Base-by-base conservation (phyloP, 2,113 vertebrate species). In the Blennius ocellaris region DNA sequence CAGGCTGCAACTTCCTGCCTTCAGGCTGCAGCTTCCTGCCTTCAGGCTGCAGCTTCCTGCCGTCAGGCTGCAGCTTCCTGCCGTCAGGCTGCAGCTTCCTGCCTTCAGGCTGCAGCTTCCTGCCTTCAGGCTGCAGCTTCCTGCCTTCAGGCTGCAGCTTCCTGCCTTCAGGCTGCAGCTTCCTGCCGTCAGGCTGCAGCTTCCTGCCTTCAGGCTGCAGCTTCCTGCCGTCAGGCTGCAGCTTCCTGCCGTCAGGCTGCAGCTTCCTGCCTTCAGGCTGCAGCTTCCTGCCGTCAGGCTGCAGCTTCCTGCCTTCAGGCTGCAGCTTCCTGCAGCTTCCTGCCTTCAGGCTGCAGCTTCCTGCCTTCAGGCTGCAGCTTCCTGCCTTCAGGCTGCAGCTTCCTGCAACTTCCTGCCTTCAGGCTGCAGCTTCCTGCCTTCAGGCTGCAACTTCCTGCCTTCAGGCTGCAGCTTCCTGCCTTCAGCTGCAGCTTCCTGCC, bases 351-450 rank as follows among this genome's bases (percentile, higher is more conserved):
- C 80, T 8, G 54, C 44, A 9, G 61, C 55, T 62, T 57, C 6
- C 6, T 3, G 51, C 51, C 37, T 0, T 11, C n/a, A 82, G 84
- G 76, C n/a, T 84, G 63, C 59, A 69, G 79, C 47, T 53, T 45
- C 53, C 58, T 47, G 51, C 76, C n/a, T n/a, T n/a, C n/a, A n/a
- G 41, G 65, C 80, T 8, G 54, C 44, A 9, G 61, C n/a, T n/a
- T n/a, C n/a, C n/a, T n/a, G n/a, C n/a, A n/a, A n/a, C 55, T 62
- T 57, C 6, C 6, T 3, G 51, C 51, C 37, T 0, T 11, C n/a
- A 82, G 84, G 76, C n/a, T 84, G 63, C 59, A 69, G 79, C 47
- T 53, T 45, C 53, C 58, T 47, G 51, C 76, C n/a, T n/a, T n/a
- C n/a, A n/a, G 41, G 65, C 80, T 8, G 54, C 44, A 9, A 58